Evolutionary conservation across 2,113 vertebrate genomes (phyloP), one percentile per base, ranked within the genome.

Genomic region (western clawed frog (Xenopus tropicalis)): DNA sequence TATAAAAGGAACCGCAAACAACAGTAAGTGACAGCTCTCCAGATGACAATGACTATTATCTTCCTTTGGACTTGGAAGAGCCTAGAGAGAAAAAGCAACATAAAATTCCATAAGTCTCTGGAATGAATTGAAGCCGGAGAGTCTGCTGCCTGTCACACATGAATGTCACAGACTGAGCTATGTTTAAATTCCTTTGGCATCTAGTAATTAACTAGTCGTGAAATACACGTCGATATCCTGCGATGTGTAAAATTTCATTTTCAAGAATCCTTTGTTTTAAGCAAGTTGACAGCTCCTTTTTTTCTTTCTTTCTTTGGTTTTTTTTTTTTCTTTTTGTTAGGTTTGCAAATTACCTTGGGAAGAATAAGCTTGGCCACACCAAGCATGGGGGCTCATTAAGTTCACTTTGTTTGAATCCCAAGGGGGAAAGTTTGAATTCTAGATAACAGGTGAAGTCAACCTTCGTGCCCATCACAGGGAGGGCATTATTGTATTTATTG

Each of bases 101-200:
- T 57, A 75, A 52, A 37, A 48, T 69, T 67, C 58, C 66, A 69
- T 44, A 63, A 66, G 73, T 63, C 58, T 59, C 24, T 76, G 61
- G 63, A 62, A 76, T 54, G 25, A 19, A 37, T 54, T 69, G 59
- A 69, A 69, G 66, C 69, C 61, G 42, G 63, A 58, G n/a, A 69
- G 44, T 63, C 73, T 81, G 74, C 79, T 82, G 81, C 85, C 81
- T 90, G 84, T 91, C 89, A 90, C 82, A 84, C 86, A 81, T 87
- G 87, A 81, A 89, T 91, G 86, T 87, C 89, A 90, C 42, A 88
- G 89, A 91, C 80, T 88, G 88, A 90, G 85, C 88, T 91, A 77
- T 90, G 88, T 90, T 91, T 90, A 91, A 90, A 84, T 90, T 86
- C 86, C 84, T 83, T 85, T 91, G 89, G 88, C 90, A 91, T 91